Conservation (phyloP, 2,113 vertebrate species). For the Vanacampus margaritifer region DNA sequence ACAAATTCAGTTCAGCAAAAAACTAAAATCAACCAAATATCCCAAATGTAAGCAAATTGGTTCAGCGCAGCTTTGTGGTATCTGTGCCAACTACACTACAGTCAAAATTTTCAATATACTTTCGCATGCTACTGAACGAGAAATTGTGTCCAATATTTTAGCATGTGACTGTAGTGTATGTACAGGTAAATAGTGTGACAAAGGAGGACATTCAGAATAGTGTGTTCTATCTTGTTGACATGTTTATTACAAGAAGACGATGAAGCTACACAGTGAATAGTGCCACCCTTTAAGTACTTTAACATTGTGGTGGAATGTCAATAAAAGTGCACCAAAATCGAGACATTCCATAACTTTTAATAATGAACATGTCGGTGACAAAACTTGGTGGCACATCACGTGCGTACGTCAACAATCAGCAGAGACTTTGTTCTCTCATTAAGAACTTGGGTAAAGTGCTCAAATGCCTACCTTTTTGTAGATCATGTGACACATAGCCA, state of each 20-base stretch:
- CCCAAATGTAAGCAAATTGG: background rate
- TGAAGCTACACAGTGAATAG: too few species aligned
- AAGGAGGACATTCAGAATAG: background rate
- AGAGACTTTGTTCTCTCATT: background rate
- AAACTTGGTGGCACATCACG: background rate
- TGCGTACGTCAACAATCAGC: background rate
- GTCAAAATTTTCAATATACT: background rate
- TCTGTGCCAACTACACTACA: background rate
- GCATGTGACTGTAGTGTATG: too few species aligned
- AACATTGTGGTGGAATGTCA: background rate
- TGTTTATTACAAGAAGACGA: too few species aligned
- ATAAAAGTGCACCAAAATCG: background rate
- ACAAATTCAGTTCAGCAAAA: background rate
- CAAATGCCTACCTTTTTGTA: constrained; percentile 81
- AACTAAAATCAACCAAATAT: background rate
- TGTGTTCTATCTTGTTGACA: background rate
- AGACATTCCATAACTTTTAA: background rate
- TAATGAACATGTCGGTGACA: background rate
- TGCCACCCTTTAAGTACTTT: background rate
- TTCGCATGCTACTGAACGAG: background rate
- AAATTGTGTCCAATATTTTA: too few species aligned
- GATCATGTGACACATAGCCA: constrained; percentile 95
- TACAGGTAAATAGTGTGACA: background rate
- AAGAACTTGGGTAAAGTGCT: background rate
- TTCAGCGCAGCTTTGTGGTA: background rate